phyloP scores from a whole-genome alignment of 2,797 vertebrate species.

The Masticophis lateralis region DNA sequence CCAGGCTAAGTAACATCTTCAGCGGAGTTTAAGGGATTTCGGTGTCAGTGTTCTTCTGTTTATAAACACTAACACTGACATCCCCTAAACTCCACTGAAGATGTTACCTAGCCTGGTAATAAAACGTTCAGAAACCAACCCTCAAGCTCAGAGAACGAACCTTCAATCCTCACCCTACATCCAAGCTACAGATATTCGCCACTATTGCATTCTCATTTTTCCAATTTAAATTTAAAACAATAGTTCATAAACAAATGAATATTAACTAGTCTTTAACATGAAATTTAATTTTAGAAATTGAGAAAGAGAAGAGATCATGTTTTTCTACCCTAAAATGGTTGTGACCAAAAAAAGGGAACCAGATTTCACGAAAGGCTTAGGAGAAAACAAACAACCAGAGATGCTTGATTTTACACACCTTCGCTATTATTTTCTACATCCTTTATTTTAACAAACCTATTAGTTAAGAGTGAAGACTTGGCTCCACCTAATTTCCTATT shows the following conservation, averaged over 20 bases:
- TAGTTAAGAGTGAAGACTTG: background rate
- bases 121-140: too few species aligned
- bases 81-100: too few species aligned
- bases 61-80: too few species aligned
- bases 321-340: rapidly evolving
- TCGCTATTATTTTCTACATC: background rate
- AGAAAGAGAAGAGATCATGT: background rate
- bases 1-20: too few species aligned
- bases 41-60: too few species aligned
- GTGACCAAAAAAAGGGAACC: background rate
- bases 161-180: too few species aligned
- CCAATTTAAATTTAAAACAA: background rate
- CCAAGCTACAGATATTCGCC: too few species aligned
- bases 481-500: background rate
- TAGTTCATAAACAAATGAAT: background rate
- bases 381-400: background rate
- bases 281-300: background rate
- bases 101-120: too few species aligned
- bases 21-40: too few species aligned
- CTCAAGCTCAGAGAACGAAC: too few species aligned
- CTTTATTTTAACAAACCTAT: background rate
- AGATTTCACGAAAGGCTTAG: background rate
- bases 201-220: background rate
- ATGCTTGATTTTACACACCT: background rate
- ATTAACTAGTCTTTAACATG: background rate